Base-by-base conservation (phyloP, 2,888 invertebrate species). In the Electrophaes corylata region DNA sequence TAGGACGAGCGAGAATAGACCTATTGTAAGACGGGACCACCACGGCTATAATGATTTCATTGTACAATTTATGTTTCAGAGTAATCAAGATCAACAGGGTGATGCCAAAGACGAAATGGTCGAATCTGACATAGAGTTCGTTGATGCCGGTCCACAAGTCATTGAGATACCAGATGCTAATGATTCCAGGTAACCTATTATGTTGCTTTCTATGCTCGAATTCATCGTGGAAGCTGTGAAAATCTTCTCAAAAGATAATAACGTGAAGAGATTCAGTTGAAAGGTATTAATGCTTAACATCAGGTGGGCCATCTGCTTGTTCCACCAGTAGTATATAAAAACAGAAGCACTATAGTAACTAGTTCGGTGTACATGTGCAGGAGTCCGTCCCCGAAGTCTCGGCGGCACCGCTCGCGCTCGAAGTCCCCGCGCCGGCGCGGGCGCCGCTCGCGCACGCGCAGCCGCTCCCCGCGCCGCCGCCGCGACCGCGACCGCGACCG, bases 41-140 rank as follows among this genome's bases (percentile, higher is more conserved):
- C n/a, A n/a, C n/a, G n/a, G n/a, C n/a, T n/a, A n/a, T n/a, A n/a
- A n/a, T n/a, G n/a, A n/a, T n/a, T n/a, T n/a, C n/a, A n/a, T n/a
- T 29, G 26, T 29, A 10, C 10, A 29, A 14, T n/a, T n/a, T 44
- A 19, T 1, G 51, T 73, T 75, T 3, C 75, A 88, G 86, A 78
- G 70, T 35, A 84, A 81, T 51, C 77, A 79, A 64, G 89, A 89
- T 1, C 79, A 75, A 19, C 88, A 78, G 40, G 73, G 69, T 4
- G 89, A 88, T 18, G 60, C 74, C 11, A 92, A 89, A 59, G 89
- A 90, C 6, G 91, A 91, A 18, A 78, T 81, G 71, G 92, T 90
- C 14, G 94, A 94, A 73, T 94, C 94, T 1, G 94, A 95, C 74
- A 94, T 94, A 55, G 94, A 94, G 77, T 94, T 94, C 75, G 93